Evolutionary conservation across 2,797 vertebrate genomes (phyloP).

Genomic region (Danio albolineatus): DNA sequence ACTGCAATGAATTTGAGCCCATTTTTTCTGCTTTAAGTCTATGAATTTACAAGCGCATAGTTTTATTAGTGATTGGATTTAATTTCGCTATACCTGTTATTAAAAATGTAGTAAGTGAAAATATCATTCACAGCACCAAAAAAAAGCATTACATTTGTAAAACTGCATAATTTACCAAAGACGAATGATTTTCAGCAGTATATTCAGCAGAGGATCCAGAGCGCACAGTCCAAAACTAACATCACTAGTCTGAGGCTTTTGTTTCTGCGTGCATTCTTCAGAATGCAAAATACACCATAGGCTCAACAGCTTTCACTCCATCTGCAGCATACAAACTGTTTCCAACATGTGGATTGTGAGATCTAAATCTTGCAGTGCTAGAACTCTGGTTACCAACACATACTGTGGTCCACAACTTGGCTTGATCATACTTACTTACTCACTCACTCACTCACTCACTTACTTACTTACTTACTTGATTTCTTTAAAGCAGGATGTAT

Average conservation of each 20-base stretch:
- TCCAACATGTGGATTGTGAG: conserved; percentile 21
- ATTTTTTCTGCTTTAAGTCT: neutral
- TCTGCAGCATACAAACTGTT: conserved; percentile 7
- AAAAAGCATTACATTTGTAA: conserved; percentile 58
- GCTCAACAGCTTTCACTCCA: conserved; percentile 12
- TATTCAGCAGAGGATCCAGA: conserved; percentile 48
- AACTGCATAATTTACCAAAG: neutral
- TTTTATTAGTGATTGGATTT: conserved; percentile 26
- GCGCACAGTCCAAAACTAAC: conserved; percentile 53
- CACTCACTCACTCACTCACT: too few species aligned
- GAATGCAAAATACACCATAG: conserved; percentile 33
- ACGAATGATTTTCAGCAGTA: conserved; percentile 14
- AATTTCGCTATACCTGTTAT: conserved; percentile 9
- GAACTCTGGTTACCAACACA: neutral
- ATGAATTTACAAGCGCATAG: neutral
- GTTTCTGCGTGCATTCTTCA: conserved; percentile 48
- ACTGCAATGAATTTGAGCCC: neutral
- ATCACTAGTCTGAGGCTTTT: conserved; percentile 56
- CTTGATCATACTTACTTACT: too few species aligned
- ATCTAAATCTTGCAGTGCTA: neutral
- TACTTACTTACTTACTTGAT: too few species aligned
- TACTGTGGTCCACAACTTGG: too few species aligned
- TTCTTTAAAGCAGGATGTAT: too few species aligned
- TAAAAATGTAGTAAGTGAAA: conserved; percentile 22
- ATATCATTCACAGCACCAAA: conserved; percentile 30